Evolutionary conservation across 2,888 invertebrate genomes (phyloP).

Genomic region (Rhyacophila evoluta): DNA sequence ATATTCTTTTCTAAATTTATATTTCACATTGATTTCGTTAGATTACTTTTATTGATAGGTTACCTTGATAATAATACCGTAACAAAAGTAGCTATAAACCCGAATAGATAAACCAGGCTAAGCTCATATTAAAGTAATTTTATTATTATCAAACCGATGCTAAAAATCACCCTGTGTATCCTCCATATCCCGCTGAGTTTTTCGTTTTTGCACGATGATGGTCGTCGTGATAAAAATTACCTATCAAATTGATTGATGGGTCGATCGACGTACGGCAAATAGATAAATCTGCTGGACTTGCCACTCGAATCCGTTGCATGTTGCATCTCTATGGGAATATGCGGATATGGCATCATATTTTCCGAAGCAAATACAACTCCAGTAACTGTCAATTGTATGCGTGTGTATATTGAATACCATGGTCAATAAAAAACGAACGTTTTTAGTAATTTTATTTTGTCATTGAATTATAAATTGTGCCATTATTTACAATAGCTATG

Average conservation of each 20-base stretch:
- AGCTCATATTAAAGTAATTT: too few species aligned
- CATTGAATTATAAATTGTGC: too few species aligned
- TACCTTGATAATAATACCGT: too few species aligned
- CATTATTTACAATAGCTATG: too few species aligned
- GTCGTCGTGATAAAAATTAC: slow-evolving; percentile 47
- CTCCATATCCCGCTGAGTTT: slow-evolving; percentile 20
- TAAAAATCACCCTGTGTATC: neutral
- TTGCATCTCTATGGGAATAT: neutral
- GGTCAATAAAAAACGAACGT: neutral
- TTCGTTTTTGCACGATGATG: slow-evolving; percentile 36
- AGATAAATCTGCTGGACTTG: slow-evolving; percentile 38
- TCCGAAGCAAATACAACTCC: slow-evolving; percentile 16
- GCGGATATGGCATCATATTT: slow-evolving; percentile 39
- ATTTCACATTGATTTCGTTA: too few species aligned
- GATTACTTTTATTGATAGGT: too few species aligned
- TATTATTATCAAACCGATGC: too few species aligned
- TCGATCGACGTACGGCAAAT: slow-evolving; percentile 38
- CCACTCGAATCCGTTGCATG: slow-evolving; percentile 26
- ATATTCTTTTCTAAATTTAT: too few species aligned
- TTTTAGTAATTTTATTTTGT: too few species aligned
- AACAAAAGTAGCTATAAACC: too few species aligned
- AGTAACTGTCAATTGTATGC: slow-evolving; percentile 10
- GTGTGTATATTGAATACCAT: neutral
- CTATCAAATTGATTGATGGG: slow-evolving; percentile 50
- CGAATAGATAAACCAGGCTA: too few species aligned